Evolutionary conservation across 2,888 invertebrate genomes (phyloP), one percentile per base, ranked within the genome.

Genomic region (Scrobipalpa costella): DNA sequence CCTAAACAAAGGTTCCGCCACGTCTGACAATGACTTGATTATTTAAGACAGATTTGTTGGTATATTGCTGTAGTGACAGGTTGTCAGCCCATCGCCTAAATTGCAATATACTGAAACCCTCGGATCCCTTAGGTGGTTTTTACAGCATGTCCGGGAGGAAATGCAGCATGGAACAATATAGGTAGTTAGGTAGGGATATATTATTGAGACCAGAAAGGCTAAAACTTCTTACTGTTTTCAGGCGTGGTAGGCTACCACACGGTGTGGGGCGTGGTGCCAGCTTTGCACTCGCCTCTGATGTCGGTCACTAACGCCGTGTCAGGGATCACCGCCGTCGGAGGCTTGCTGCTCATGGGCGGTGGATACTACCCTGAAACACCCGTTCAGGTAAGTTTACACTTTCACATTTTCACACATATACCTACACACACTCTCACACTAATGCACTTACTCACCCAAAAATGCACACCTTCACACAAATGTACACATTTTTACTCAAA

Each of bases 221-320:
- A 6, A 44, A n/a, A n/a, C 44, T 9, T 3, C 9, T 9, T 44
- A 15, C 0, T n/a, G n/a, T n/a, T 44, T 17, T 0, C 67, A 79
- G 96, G 96, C 59, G 94, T 97, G 74, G 97, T 96, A 19, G 94
- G 94, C 1, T 97, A 97, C 86, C 97, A 97, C 88, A 97, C 97
- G 0, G 97, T 97, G 13, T 98, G 97, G 97, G 97, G 96, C 60
- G 97, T 98, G 17, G 96, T 96, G 15, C 97, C 97, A 9, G 97
- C 97, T 36, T 93, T 98, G 21, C 97, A 98, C 89, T 97, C 97
- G 0, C 98, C 97, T 0, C 93, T 98, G 33, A 98, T 98, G 97
- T 97, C 97, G 0, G 97, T 98, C 40, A 98, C 97, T 6, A 98
- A 98, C 84, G 97, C 98, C 66, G 96, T 98, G 76, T 97, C 97